Conservation (phyloP, 1,140 invertebrate species). For the Pissodes strobi region DNA sequence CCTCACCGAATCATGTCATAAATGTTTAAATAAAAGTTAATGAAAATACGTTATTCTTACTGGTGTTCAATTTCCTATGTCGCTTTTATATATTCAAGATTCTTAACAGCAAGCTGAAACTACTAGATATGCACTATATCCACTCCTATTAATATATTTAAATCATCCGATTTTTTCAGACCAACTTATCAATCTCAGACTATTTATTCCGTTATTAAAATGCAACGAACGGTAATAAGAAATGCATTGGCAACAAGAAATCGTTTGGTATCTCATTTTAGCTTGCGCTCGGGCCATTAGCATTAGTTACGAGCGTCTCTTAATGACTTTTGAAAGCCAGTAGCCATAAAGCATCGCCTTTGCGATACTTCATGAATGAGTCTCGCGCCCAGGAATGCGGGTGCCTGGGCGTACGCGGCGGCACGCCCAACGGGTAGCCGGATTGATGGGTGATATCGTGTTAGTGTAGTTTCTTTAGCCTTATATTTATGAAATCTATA, state of each 20-base stretch:
- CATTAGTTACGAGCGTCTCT: constrained; percentile 35
- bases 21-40: no score
- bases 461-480: no score
- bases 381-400: constrained; percentile 29
- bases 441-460: constrained; percentile 5
- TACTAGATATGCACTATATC: no score
- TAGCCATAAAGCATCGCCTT: constrained; percentile 36
- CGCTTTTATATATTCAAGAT: no score
- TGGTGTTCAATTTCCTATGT: no score
- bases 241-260: constrained; percentile 30
- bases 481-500: no score
- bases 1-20: no score
- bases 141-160: constrained; percentile 11
- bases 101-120: no score
- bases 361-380: constrained; percentile 31
- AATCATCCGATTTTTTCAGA: no score
- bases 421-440: constrained; percentile 17
- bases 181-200: constrained; percentile 18
- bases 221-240: constrained; percentile 29
- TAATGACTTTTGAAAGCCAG: constrained; percentile 38
- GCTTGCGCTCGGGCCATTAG: constrained; percentile 19
- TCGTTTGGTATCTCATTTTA: constrained; percentile 14
- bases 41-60: no score
- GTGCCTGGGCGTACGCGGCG: constrained; percentile 15
- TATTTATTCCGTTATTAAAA: constrained; percentile 33